Evolutionary conservation across 2,113 vertebrate genomes (phyloP).

Genomic region (Onychostruthus taczanowskii): DNA sequence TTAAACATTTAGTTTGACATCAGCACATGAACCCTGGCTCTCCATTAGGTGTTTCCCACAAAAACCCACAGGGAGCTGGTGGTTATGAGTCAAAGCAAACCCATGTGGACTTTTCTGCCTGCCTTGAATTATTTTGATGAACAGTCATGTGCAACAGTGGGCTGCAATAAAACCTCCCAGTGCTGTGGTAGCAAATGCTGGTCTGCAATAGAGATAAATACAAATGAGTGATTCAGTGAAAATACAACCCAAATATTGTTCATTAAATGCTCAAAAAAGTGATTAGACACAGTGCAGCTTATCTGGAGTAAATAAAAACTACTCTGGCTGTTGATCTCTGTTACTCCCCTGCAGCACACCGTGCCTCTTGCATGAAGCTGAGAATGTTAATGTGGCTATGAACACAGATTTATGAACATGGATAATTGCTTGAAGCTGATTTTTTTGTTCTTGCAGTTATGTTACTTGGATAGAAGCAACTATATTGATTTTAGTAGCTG

Average conservation of each 20-base stretch:
- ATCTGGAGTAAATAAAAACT: neutral
- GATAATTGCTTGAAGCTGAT: slow-evolving; percentile 9
- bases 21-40: neutral
- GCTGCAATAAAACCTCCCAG: neutral
- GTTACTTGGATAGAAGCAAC: neutral
- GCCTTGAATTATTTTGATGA: neutral
- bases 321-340: neutral
- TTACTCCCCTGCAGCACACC: neutral
- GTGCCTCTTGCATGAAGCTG: neutral
- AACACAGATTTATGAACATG: neutral
- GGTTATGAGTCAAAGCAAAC: neutral
- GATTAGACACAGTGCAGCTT: neutral
- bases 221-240: neutral
- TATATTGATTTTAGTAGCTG: neutral
- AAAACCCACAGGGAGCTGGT: neutral
- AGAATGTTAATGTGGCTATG: neutral
- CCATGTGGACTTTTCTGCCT: neutral
- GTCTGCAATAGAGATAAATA: neutral
- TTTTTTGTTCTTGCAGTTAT: neutral
- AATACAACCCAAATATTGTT: neutral
- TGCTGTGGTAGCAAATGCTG: neutral
- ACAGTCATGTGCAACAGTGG: neutral
- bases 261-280: neutral
- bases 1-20: neutral
- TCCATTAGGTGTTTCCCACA: neutral